These are phyloP conservation scores for Hydropsyche betteni DNA, from an alignment of 2,888 invertebrate genomes.

Conservation along the genomic window DNA sequence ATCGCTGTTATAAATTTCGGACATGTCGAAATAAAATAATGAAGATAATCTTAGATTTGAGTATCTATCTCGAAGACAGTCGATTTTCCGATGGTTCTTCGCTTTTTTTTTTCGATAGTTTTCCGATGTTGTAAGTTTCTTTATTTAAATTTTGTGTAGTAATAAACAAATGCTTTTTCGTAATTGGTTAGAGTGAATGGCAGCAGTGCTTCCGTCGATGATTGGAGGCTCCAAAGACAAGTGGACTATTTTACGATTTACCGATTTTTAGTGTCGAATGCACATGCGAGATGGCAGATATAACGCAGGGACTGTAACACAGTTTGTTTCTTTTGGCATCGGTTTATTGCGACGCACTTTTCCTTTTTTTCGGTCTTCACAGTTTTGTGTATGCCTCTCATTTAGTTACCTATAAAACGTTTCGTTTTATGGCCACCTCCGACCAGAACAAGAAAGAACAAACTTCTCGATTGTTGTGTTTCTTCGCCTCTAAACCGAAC, in stretches of 20 bases:
- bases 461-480: slow-evolving; percentile 32
- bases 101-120: no score
- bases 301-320: slow-evolving; percentile 5
- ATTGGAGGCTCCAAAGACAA: not conserved
- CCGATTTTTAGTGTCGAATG: slow-evolving; percentile 22
- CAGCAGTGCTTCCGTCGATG: not conserved
- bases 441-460: slow-evolving; percentile 27
- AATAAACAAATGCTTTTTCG: no score
- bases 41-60: not conserved
- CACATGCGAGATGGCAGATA: slow-evolving; percentile 21
- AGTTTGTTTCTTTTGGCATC: not conserved
- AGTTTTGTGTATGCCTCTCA: slow-evolving; percentile 38
- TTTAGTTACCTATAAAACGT: slow-evolving; percentile 48
- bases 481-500: slow-evolving; percentile 21
- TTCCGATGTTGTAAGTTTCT: no score
- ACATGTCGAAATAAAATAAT: slow-evolving; percentile 31
- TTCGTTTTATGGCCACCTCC: slow-evolving; percentile 42
- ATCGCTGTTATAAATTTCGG: slow-evolving; percentile 31
- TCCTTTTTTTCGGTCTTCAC: slow-evolving; percentile 22
- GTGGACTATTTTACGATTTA: slow-evolving; percentile 10
- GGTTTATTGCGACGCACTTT: slow-evolving; percentile 31
- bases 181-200: not conserved
- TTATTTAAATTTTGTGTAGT: no score
- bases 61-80: no score
- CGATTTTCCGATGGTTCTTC: no score